Evolutionary conservation across 2,113 vertebrate genomes (phyloP).

Genomic region (Pogona vitticeps): DNA sequence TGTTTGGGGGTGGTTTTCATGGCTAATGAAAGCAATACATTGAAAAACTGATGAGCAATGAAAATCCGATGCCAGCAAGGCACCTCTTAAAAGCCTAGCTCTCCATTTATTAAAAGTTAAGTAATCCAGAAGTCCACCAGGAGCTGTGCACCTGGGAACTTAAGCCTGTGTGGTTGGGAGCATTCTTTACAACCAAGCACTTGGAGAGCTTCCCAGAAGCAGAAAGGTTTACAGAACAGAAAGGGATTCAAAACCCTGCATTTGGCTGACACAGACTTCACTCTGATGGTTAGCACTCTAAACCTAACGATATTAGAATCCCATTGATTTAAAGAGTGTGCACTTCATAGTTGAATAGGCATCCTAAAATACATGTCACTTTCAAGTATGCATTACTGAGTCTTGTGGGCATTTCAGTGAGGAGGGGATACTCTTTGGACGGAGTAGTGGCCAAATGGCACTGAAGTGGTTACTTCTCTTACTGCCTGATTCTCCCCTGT

Average conservation of each 20-base stretch:
- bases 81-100: constrained; percentile 20
- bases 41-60: constrained; percentile 24
- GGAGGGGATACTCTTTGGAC: not conserved
- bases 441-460: not conserved
- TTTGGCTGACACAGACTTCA: constrained; percentile 43
- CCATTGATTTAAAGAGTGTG: not conserved
- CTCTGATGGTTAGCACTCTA: constrained; percentile 28
- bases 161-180: constrained; percentile 14
- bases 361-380: not conserved
- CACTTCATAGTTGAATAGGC: not conserved
- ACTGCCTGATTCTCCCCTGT: not conserved
- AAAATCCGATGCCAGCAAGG: not conserved
- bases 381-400: not conserved
- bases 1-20: not conserved
- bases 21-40: constrained; percentile 15
- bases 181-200: constrained; percentile 37
- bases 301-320: constrained; percentile 12
- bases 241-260: constrained; percentile 4
- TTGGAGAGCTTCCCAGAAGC: constrained; percentile 49
- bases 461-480: not conserved
- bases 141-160: constrained; percentile 19
- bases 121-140: constrained; percentile 23
- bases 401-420: not conserved
- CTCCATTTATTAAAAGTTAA: constrained; percentile 32
- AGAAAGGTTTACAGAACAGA: constrained; percentile 8